A percentile compares a stretch with the other conserved stretches of the same genome.
Evolutionary conservation across 2,113 vertebrate species (phyloP).

Genomic region (Diadophis punctatus): DNA sequence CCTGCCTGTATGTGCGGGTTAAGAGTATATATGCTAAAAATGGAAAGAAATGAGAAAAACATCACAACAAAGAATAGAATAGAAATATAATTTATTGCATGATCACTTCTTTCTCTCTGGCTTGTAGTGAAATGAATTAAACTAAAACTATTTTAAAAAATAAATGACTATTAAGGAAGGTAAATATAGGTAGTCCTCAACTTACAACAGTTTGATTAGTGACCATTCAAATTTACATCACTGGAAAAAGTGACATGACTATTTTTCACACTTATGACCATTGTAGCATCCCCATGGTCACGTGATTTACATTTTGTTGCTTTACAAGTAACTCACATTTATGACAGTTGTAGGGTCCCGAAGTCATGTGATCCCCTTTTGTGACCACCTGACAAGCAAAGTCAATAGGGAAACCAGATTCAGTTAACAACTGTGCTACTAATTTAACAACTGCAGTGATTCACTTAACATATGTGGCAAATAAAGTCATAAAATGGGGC

Average conservation of each 20-base stretch:
- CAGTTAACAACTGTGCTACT: not conserved
- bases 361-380: not conserved
- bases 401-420: not conserved
- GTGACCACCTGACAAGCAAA: not conserved
- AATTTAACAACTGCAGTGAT: not conserved
- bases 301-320: not conserved
- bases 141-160: not conserved
- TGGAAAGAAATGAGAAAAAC: not conserved
- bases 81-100: not conserved
- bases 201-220: not conserved
- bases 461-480: not conserved
- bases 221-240: not conserved
- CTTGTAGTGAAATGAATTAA: not conserved
- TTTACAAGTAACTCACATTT: not conserved
- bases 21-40: not conserved
- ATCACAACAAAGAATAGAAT: not conserved
- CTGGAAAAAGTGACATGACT: not conserved
- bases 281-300: not conserved
- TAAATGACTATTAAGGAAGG: not conserved
- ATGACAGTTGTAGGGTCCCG: not conserved
- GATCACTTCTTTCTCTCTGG: not conserved
- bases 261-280: not conserved
- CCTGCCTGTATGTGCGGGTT: not conserved
- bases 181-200: not conserved
- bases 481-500: not conserved